phyloP scores from a whole-genome alignment of 1,140 invertebrate genomes.

The Parasteatoda tepidariorum region DNA sequence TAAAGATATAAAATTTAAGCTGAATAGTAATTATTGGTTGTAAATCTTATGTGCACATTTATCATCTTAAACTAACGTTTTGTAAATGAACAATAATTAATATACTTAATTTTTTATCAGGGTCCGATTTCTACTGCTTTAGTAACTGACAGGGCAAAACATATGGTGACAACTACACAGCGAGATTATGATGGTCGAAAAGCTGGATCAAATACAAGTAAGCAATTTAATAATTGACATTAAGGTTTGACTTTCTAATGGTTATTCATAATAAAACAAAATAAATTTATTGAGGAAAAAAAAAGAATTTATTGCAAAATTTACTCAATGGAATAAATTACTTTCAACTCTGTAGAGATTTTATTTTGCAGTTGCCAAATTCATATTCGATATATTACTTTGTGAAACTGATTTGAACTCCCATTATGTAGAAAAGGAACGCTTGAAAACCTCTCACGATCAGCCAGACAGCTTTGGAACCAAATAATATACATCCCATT shows the following conservation, averaged over 20 bases:
- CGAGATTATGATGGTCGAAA: background rate
- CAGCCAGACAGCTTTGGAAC: too few species aligned
- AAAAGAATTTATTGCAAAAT: background rate
- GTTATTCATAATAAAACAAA: background rate
- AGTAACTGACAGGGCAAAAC: background rate
- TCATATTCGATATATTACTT: background rate
- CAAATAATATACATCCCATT: too few species aligned
- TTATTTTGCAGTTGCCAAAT: background rate
- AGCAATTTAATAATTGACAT: background rate
- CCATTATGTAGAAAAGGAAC: too few species aligned
- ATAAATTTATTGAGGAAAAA: background rate
- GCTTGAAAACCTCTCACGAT: too few species aligned
- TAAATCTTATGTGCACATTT: background rate
- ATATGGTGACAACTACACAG: conserved; percentile 21
- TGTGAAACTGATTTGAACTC: too few species aligned
- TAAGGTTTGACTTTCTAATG: background rate
- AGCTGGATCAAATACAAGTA: background rate
- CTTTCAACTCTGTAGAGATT: background rate
- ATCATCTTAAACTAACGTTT: background rate
- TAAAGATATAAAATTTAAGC: background rate
- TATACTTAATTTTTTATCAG: background rate
- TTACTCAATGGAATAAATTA: background rate
- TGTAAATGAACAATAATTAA: background rate
- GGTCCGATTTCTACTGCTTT: conserved; percentile 5
- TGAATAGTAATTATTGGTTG: background rate